Evolutionary conservation across 2,113 vertebrate genomes (phyloP).

Genomic region (Ameiurus melas): DNA sequence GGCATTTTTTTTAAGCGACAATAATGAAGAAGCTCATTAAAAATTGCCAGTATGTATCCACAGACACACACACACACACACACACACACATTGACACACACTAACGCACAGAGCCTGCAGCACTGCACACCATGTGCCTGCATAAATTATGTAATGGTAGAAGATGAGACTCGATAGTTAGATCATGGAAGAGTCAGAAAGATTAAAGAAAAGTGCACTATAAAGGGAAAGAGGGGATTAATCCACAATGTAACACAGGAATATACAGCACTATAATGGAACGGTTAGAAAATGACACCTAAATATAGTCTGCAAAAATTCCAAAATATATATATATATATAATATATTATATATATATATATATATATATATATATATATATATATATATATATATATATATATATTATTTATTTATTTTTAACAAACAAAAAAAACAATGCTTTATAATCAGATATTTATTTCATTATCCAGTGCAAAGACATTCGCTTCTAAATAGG

Average conservation of each 20-base stretch:
- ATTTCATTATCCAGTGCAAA: neutral
- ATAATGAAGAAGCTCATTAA: constrained; percentile 9
- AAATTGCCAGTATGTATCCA: neutral
- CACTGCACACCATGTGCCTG: no score
- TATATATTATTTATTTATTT: no score
- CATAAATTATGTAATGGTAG: no score
- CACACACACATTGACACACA: neutral
- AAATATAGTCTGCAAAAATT: neutral
- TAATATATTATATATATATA: no score
- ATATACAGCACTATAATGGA: neutral
- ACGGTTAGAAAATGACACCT: neutral
- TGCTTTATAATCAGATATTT: neutral
- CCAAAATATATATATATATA: neutral
- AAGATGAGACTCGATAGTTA: no score
- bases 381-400: no score
- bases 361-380: no score
- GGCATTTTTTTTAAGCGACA: neutral
- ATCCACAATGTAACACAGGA: neutral
- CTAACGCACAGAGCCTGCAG: no score
- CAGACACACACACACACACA: no score
- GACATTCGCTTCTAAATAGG: neutral
- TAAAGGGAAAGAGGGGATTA: neutral
- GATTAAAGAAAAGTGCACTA: neutral
- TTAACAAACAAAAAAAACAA: neutral
- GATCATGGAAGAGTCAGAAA: no score